Evolutionary conservation across 2,113 vertebrate species (phyloP).

Genomic region (Ammodytes dubius): DNA sequence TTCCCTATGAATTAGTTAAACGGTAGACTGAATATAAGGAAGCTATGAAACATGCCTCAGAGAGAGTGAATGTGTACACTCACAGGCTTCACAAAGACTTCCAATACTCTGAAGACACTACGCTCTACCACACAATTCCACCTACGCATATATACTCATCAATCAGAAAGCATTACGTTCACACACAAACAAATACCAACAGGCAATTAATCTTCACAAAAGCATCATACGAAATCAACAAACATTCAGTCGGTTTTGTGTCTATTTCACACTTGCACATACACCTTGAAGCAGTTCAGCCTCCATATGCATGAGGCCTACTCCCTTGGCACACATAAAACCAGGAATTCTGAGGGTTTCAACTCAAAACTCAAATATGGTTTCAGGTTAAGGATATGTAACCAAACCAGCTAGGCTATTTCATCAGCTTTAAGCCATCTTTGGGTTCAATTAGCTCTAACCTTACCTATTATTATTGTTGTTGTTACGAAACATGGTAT

Average conservation of each 20-base stretch:
- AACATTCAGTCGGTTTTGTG: constrained; percentile 63
- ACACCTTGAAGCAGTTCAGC: constrained; percentile 80
- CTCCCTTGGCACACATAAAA: constrained; percentile 72
- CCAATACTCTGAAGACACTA: constrained; percentile 69
- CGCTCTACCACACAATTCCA: constrained; percentile 75
- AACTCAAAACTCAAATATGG: constrained; percentile 69
- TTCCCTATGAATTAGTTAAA: constrained; percentile 84
- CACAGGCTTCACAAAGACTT: constrained; percentile 77
- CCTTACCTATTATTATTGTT: constrained; percentile 26
- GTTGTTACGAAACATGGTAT: constrained; percentile 38
- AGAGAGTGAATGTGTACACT: constrained; percentile 78
- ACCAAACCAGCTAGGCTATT: constrained; percentile 17
- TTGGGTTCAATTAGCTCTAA: constrained; percentile 57
- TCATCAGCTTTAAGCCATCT: constrained; percentile 39
- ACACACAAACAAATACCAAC: constrained; percentile 66
- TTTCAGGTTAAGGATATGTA: constrained; percentile 71
- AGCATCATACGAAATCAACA: constrained; percentile 66
- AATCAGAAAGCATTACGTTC: constrained; percentile 67
- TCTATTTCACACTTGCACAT: constrained; percentile 70
- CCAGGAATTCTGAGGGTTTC: constrained; percentile 61
- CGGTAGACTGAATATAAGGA: constrained; percentile 78
- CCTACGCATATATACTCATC: constrained; percentile 76
- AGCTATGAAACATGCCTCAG: constrained; percentile 78
- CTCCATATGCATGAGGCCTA: constrained; percentile 83
- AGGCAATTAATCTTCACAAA: constrained; percentile 78